A percentile compares a stretch with the other conserved stretches of the same genome.
phyloP scores from a whole-genome alignment of 1,140 invertebrate genomes.

The Solenopsis invicta region DNA sequence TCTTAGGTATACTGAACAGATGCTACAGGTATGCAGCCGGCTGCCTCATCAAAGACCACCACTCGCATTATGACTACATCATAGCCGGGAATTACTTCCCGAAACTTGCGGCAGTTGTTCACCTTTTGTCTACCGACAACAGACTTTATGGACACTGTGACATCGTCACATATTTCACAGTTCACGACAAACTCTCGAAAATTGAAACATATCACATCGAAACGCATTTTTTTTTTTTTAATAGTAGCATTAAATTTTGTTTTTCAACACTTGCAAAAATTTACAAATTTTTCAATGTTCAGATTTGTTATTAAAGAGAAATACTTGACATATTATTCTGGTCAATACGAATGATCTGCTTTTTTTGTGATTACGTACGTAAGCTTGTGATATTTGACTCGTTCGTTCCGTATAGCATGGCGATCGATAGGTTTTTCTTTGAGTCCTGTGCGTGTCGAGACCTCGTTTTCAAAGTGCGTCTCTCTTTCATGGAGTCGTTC shows the following conservation, averaged over 20 bases:
- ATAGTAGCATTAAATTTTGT: background rate
- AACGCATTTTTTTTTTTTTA: background rate
- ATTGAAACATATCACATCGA: background rate
- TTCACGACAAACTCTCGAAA: background rate
- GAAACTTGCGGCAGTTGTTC: constrained; percentile 45
- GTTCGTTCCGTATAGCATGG: background rate
- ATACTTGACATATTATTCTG: background rate
- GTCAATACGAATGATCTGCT: background rate
- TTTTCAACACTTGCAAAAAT: background rate
- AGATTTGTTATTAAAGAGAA: background rate
- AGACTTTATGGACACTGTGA: constrained; percentile 20
- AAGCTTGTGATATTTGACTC: background rate
- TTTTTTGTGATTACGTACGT: background rate
- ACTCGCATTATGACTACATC: constrained; percentile 58
- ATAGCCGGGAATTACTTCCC: constrained; percentile 45
- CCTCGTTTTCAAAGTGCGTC: constrained; percentile 48
- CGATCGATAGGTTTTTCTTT: constrained; percentile 11
- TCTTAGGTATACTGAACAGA: constrained; percentile 68
- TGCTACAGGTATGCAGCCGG: constrained; percentile 72
- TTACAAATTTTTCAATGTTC: background rate
- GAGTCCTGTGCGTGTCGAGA: background rate
- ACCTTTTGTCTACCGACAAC: constrained; percentile 29
- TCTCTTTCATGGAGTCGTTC: background rate
- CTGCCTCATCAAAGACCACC: constrained; percentile 68
- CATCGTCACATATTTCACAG: background rate